A percentile compares a stretch with the other conserved stretches of the same genome.
Evolutionary conservation across 2,797 vertebrate species (phyloP).

Genomic region (Tragelaphus oryx): DNA sequence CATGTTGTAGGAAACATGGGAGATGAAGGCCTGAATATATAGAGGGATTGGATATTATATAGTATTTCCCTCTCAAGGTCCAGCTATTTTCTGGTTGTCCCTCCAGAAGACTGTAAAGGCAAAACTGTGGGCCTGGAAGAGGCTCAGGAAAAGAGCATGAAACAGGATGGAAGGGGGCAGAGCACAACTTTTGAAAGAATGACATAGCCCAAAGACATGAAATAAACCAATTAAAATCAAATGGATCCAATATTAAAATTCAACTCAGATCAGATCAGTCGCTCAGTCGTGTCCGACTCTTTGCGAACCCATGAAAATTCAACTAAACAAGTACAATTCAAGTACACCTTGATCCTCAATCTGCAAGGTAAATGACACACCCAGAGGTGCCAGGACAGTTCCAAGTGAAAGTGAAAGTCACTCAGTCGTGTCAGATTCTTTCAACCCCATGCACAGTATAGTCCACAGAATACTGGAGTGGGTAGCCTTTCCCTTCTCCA

Average conservation of each 20-base stretch:
- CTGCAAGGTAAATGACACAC: too few relatives aligned
- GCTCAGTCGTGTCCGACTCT: too few relatives aligned
- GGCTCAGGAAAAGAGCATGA: neutral
- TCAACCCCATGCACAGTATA: too few relatives aligned
- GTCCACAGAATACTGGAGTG: too few relatives aligned
- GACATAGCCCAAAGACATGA: neutral
- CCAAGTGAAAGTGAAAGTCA: too few relatives aligned
- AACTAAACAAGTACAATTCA: too few relatives aligned
- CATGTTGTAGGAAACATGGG: neutral
- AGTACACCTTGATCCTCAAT: too few relatives aligned
- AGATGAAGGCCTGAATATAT: neutral
- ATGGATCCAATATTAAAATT: too few relatives aligned
- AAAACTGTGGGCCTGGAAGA: neutral
- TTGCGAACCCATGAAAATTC: too few relatives aligned
- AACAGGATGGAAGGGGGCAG: neutral
- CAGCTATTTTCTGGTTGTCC: neutral
- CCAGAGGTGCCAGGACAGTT: too few relatives aligned
- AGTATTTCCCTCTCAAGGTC: neutral
- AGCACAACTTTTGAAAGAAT: neutral
- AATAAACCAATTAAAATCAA: neutral
- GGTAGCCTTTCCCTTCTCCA: neutral
- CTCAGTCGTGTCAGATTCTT: too few relatives aligned
- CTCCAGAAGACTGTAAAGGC: neutral
- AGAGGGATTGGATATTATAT: neutral
- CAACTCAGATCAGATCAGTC: too few relatives aligned